Conservation (phyloP, 1,140 invertebrate genomes). For the Chironomus tepperi region DNA sequence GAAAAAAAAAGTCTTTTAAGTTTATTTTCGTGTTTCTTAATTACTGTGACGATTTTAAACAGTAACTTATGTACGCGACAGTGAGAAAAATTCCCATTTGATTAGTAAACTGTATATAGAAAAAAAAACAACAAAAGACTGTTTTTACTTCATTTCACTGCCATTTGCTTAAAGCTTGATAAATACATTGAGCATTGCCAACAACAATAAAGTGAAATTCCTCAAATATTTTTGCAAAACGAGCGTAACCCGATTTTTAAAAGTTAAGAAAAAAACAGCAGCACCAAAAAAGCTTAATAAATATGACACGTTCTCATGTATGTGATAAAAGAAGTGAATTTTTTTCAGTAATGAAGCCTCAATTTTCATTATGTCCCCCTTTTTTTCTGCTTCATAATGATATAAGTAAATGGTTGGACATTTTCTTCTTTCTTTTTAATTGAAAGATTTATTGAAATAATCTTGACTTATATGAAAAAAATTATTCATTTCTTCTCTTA, state of each 20-base stretch:
- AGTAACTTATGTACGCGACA: not conserved
- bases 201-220: not conserved
- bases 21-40: conserved; percentile 1
- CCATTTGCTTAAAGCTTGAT: not conserved
- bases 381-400: no score
- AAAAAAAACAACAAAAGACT: not conserved
- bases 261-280: not conserved
- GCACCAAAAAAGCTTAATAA: not conserved
- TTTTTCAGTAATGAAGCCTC: not conserved
- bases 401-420: no score
- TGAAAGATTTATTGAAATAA: no score
- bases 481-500: no score
- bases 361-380: not conserved
- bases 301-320: conserved; percentile 1
- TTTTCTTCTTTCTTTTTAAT: no score
- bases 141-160: not conserved
- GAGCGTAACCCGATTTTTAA: not conserved
- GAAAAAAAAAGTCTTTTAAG: not conserved
- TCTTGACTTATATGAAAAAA: no score
- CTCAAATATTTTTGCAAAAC: not conserved
- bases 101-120: not conserved
- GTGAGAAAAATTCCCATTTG: not conserved
- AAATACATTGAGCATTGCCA: not conserved
- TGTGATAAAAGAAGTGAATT: not conserved
- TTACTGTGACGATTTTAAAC: not conserved